A percentile compares a stretch with the other conserved stretches of the same genome.
phyloP scores from a whole-genome alignment of 2,888 invertebrate genomes.

The Taenaris catops region DNA sequence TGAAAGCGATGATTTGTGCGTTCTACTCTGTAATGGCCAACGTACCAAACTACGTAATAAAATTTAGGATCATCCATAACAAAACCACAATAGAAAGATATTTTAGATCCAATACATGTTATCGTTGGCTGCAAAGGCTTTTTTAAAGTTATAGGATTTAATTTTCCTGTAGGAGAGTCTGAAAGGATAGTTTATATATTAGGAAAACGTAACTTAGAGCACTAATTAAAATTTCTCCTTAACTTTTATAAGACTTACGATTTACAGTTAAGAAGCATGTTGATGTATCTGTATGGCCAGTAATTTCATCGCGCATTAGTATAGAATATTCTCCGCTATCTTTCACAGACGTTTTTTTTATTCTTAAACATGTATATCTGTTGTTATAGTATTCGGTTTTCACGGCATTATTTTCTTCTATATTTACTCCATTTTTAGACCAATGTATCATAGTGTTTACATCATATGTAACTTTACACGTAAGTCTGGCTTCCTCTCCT shows the following conservation, averaged over 20 bases:
- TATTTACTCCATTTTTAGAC: constrained; percentile 22
- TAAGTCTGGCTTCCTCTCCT: constrained; percentile 30
- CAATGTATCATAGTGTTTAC: constrained; percentile 26
- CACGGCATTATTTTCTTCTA: constrained; percentile 16
- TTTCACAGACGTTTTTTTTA: constrained; percentile 14
- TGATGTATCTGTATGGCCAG: constrained; percentile 17
- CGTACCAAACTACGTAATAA: constrained; percentile 34
- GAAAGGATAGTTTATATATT: constrained; percentile 10
- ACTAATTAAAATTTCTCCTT: too few relatives aligned
- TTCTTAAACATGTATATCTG: constrained; percentile 28
- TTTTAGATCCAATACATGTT: constrained; percentile 29
- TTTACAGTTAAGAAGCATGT: constrained; percentile 26
- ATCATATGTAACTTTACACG: constrained; percentile 27
- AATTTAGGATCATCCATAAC: constrained; percentile 24
- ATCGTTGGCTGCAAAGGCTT: constrained; percentile 27
- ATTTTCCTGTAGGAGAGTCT: constrained; percentile 11
- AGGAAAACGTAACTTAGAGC: too few relatives aligned
- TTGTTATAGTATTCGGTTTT: constrained; percentile 27
- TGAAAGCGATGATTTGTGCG: constrained; percentile 33
- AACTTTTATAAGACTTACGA: constrained; percentile 29
- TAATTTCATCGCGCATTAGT: constrained; percentile 21
- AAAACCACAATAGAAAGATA: constrained; percentile 31
- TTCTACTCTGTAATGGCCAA: constrained; percentile 33
- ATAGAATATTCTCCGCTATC: constrained; percentile 30
- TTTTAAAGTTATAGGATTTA: constrained; percentile 17